Base-by-base conservation (phyloP, 2,113 vertebrate genomes). In the Galeopterus variegatus region DNA sequence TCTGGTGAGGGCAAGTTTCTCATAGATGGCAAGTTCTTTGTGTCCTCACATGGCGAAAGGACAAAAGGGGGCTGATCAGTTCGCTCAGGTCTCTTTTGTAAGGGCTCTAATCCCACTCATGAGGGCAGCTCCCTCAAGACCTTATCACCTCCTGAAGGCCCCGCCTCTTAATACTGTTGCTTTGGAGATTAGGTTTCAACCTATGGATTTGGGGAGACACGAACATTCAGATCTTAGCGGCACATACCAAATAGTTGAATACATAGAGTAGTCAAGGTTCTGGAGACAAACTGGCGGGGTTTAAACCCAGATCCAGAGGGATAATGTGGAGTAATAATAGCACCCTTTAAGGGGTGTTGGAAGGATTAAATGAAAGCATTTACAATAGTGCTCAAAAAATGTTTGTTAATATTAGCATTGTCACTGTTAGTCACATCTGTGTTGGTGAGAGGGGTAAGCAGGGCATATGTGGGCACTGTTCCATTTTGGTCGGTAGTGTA, bases 301-400 rank as follows among this genome's bases (percentile, higher is more conserved):
- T 69, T 94, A 52, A 96, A 92, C 45, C 24, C 62, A 95, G 73
- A 69, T 86, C 50, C 67, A 48, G n/a, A 64, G 19, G 17, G 31
- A 58, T 50, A 80, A 64, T 28, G 9, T 58, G 56, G 48, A 81
- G 69, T 52, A n/a, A 75, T 56, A n/a, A 76, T n/a, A 70, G n/a
- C 24, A 41, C 65, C 14, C 45, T 67, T 67, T 41, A 64, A 36
- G 58, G 26, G 12, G 50, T 70, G 7, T 83, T 36, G 19, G 17
- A 81, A 87, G 50, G 33, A 67, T 36, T 64, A 82, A 60, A 36
- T 52, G 65, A 64, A 85, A 48, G 21, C 14, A 23, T 31, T 82
- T 65, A 31, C 17, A 56, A 80, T 50, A 62, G 33, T n/a, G 70
- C 8, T 89, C 62, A 36, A 48, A 88, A 81, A 70, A n/a, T 58